Evolutionary conservation across 2,888 invertebrate genomes (phyloP), one percentile per base, ranked within the genome.

Genomic region (Parthenolecanium corni): DNA sequence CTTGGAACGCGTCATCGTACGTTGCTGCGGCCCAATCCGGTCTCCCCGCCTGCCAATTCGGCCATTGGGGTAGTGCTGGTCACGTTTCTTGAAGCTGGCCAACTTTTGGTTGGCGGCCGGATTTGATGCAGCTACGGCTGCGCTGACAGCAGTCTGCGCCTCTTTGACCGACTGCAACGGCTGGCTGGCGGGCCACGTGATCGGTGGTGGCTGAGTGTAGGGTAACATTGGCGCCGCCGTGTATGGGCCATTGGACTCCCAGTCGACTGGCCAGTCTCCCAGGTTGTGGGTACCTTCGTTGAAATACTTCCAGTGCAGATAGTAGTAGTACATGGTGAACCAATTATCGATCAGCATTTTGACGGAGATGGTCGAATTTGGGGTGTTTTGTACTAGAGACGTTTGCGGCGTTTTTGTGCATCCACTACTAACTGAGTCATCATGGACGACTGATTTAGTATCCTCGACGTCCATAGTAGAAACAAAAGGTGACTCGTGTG

Each of bases 371-470:
- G 25, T 23, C 11, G n/a, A 12, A 46, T 18, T 12, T 24, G 56
- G 42, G n/a, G 24, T 24, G 18, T 46, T 25, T 18, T 24, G 25
- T 21, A n/a, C 24, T 1, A 46, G 44, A 11, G 42, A 23, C 14
- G 14, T 44, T 18, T 5, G 44, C 56, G 56, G 16, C 11, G n/a
- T 42, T 9, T 1, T 42, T 6, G 20, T 38, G 16, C 2, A 36
- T n/a, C 31, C 38, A 38, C n/a, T 49, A 49, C 49, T 36, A 42
- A 42, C 42, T 18, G 31, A 18, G 31, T 36, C 46, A 38, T 58
- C 25, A 36, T 47, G 47, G 58, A 38, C 49, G 36, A 36, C 47
- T 58, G 49, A 58, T 47, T 38, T 47, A 58, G 47, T 47, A 49
- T 47, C 49, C 36, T 25, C 49, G 49, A 47, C 58, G 36, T 58